Percentiles rank a stretch among this genome's conserved stretches.
Evolutionary conservation across 2,888 invertebrate genomes (phyloP).

Genomic region (Dryobotodes eremita): DNA sequence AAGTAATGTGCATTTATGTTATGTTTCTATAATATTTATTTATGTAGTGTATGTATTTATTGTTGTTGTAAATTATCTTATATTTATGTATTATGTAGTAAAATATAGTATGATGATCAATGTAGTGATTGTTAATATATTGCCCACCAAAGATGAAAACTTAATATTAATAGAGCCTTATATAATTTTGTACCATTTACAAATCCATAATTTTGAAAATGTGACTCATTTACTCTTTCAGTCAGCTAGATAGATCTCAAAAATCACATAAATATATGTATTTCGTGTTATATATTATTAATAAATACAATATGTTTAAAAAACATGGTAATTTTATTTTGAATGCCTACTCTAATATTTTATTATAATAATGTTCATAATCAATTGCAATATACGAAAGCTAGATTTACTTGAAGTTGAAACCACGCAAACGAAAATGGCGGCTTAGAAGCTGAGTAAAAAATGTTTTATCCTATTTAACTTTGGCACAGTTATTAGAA

Average conservation of each 20-base stretch:
- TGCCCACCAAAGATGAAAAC: slow-evolving; percentile 41
- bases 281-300: slow-evolving; percentile 43
- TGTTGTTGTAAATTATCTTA: slow-evolving; percentile 21
- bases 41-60: slow-evolving; percentile 46
- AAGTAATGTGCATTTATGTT: slow-evolving; percentile 22
- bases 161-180: slow-evolving; percentile 1
- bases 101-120: slow-evolving; percentile 36
- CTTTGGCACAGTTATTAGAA: not conserved
- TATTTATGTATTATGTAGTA: slow-evolving; percentile 33
- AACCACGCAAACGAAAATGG: not conserved
- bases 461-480: not conserved
- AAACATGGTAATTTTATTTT: not conserved
- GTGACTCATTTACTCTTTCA: slow-evolving; percentile 37
- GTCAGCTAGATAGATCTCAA: slow-evolving; percentile 61
- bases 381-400: not conserved
- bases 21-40: slow-evolving; percentile 36
- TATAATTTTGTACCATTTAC: slow-evolving; percentile 7
- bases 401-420: not conserved
- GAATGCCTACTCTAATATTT: not conserved
- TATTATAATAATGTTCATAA: not conserved
- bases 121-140: slow-evolving; percentile 29
- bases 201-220: slow-evolving; percentile 24
- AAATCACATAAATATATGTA: slow-evolving; percentile 32
- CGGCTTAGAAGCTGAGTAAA: not conserved
- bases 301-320: slow-evolving; percentile 36